A percentile compares a stretch with the other conserved stretches of the same genome.
Evolutionary conservation across 2,797 vertebrate genomes (phyloP).

Genomic region (Myripristis murdjan): DNA sequence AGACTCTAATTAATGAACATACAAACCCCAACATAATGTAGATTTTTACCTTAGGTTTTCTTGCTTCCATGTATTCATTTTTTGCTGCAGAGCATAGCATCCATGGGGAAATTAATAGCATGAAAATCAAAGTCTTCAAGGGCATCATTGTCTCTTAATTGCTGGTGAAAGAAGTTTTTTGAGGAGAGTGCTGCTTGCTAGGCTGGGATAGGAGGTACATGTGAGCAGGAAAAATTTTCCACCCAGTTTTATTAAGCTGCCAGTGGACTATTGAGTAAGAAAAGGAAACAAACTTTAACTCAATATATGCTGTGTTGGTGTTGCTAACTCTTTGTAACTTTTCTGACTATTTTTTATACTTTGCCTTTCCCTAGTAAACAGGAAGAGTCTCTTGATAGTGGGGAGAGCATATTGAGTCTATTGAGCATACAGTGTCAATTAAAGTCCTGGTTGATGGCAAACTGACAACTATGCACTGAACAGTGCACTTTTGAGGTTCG

Average conservation of each 20-base stretch:
- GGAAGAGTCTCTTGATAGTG: neutral
- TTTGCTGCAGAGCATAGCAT: conserved; percentile 83
- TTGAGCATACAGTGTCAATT: neutral
- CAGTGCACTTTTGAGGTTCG: neutral
- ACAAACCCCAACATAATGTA: conserved; percentile 13
- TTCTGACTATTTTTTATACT: conserved; percentile 2
- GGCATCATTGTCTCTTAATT: conserved; percentile 62
- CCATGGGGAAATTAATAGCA: conserved; percentile 82
- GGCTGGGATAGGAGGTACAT: conserved; percentile 57
- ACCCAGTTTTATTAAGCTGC: conserved; percentile 74
- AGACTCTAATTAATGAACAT: neutral
- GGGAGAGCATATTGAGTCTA: neutral
- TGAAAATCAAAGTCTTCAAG: conserved; percentile 77
- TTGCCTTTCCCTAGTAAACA: conserved; percentile 2
- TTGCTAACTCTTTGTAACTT: neutral
- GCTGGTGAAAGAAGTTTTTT: conserved; percentile 46
- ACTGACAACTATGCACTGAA: neutral
- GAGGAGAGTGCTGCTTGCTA: conserved; percentile 51
- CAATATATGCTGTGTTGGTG: conserved; percentile 71
- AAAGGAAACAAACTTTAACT: conserved; percentile 77
- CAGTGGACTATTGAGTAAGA: conserved; percentile 65
- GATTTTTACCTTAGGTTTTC: conserved; percentile 72
- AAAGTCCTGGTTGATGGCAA: neutral
- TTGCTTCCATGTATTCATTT: conserved; percentile 72
- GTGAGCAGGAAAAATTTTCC: conserved; percentile 76